Conservation (phyloP, 2,888 invertebrate species). For the Aphodius sticticus region DNA sequence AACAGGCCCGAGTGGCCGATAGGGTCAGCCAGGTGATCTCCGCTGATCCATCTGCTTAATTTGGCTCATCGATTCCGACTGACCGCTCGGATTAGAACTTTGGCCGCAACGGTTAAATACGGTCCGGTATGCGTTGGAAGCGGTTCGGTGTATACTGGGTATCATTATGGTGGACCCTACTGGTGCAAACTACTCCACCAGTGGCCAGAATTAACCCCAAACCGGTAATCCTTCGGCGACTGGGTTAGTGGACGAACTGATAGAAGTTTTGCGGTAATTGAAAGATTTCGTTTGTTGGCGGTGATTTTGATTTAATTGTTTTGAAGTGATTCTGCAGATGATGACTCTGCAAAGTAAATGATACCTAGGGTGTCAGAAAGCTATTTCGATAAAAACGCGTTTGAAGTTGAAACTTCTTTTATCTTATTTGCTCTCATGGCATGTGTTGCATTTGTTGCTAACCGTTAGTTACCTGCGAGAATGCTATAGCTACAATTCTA, state of each 20-base stretch:
- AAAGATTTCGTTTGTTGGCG: not conserved
- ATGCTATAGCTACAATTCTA: too few relatives aligned
- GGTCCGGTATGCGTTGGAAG: not conserved
- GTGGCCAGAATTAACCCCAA: conserved; percentile 30
- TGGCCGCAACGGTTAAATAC: conserved; percentile 25
- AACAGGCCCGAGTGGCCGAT: conserved; percentile 37
- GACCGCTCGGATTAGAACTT: conserved; percentile 36
- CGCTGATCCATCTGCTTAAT: conserved; percentile 42
- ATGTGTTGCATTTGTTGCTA: too few relatives aligned
- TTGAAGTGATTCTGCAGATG: not conserved
- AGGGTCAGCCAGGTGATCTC: conserved; percentile 35
- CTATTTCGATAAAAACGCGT: too few relatives aligned
- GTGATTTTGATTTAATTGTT: conserved; percentile 5
- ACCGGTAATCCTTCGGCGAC: conserved; percentile 31
- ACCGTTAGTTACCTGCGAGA: too few relatives aligned
- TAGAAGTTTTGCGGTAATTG: not conserved
- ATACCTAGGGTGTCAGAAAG: too few relatives aligned
- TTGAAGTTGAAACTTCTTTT: too few relatives aligned
- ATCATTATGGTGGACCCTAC: conserved; percentile 13
- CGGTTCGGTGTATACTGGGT: not conserved
- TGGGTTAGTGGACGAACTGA: not conserved
- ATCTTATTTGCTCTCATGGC: too few relatives aligned
- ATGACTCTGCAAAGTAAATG: not conserved
- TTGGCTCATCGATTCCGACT: conserved; percentile 27
- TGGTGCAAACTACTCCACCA: conserved; percentile 30